Evolutionary conservation across 2,888 invertebrate genomes (phyloP).

Genomic region (Drosophila recens): DNA sequence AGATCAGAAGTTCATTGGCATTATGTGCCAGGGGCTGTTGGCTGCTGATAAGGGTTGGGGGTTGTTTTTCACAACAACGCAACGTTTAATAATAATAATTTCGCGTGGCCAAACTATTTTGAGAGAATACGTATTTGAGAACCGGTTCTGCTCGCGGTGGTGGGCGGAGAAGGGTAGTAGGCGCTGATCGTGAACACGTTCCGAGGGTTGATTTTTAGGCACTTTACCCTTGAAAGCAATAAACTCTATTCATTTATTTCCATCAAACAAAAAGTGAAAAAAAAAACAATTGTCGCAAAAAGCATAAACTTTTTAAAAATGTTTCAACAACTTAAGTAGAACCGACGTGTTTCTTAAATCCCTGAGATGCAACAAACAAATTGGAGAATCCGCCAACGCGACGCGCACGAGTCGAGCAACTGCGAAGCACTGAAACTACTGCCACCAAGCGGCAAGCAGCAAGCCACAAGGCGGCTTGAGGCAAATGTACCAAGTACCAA

Average conservation of each 20-base stretch:
- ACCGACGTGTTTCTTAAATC: background rate
- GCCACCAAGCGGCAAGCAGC: constrained; percentile 20
- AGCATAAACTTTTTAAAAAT: background rate
- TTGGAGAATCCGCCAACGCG: constrained; percentile 30
- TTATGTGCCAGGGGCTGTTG: constrained; percentile 12
- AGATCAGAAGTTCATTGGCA: constrained; percentile 62
- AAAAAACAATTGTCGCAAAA: background rate
- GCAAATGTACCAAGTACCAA: constrained; percentile 13
- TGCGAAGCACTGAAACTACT: constrained; percentile 56
- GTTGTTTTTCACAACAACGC: constrained; percentile 46
- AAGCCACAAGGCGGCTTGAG: constrained; percentile 10
- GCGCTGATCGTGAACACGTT: constrained; percentile 46
- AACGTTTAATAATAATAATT: constrained; percentile 37
- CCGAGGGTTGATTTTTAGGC: constrained; percentile 44
- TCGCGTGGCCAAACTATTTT: constrained; percentile 56
- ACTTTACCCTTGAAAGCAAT: background rate
- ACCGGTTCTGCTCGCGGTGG: constrained; percentile 52
- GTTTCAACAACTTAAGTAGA: background rate
- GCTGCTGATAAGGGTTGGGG: constrained; percentile 64
- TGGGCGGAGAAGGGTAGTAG: constrained; percentile 56
- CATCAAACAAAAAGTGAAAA: constrained; percentile 10
- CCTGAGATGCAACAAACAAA: background rate
- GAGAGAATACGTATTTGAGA: constrained; percentile 16
- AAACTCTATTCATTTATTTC: background rate
- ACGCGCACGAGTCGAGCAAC: constrained; percentile 59